Conservation (phyloP, 2,888 invertebrate species). For the Exocentrus adspersus region DNA sequence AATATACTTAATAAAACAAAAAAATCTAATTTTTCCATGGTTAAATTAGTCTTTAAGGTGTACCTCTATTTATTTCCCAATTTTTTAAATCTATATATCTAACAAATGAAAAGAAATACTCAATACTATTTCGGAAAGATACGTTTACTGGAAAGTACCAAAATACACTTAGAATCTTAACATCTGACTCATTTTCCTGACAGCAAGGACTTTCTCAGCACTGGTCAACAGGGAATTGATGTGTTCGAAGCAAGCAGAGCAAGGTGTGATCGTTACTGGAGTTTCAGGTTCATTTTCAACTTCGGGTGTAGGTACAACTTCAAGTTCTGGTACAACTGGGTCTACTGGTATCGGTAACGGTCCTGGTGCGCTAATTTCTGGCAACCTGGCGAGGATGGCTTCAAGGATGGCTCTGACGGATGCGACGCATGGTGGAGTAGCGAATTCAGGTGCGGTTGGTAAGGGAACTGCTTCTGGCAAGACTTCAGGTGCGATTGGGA, state of each 20-base stretch:
- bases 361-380: background rate
- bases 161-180: background rate
- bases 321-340: slow-evolving; percentile 6
- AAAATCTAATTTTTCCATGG: too few species aligned
- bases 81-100: too few species aligned
- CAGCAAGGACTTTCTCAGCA: background rate
- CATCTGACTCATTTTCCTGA: background rate
- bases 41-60: too few species aligned
- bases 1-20: too few species aligned
- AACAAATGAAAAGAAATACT: too few species aligned
- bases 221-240: slow-evolving; percentile 1
- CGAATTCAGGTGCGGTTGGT: background rate
- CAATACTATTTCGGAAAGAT: background rate
- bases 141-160: background rate
- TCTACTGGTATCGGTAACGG: background rate
- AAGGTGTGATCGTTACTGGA: background rate
- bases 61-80: background rate
- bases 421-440: slow-evolving; percentile 8
- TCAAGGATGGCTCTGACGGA: slow-evolving; percentile 5
- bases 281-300: slow-evolving; percentile 6
- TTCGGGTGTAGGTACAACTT: background rate
- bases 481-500: background rate
- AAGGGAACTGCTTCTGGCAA: background rate
- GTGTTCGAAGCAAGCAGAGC: slow-evolving; percentile 8
- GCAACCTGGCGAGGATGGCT: slow-evolving; percentile 7